Evolutionary conservation across 2,113 vertebrate genomes (phyloP), one percentile per base, ranked within the genome.

Genomic region (Indicator indicator): DNA sequence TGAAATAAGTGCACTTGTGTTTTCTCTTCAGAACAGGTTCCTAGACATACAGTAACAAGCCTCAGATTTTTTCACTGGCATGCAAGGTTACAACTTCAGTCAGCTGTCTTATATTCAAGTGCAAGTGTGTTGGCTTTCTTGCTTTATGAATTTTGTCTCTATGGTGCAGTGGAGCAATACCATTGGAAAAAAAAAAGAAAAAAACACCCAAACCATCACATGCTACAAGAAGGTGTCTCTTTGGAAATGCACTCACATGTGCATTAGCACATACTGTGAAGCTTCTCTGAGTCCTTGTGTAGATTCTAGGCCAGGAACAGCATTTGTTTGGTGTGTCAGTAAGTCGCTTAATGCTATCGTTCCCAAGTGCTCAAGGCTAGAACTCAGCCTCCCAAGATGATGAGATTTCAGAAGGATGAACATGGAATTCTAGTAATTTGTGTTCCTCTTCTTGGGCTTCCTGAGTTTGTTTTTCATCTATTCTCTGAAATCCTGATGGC

Each of bases 1-100:
- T 89, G 78, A 87, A 93, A 91, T 64, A 88, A 80, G 86, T 46
- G 42, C 42, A 10, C 10, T 70, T 71, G 17, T 46, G 27, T 59
- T 88, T 93, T 70, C 27, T 62, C 56, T 89, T 84, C 56, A 70
- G 78, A 55, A 55, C 44, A 71, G 26, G 12, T 91, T 96, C 89
- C 77, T 69, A 85, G 55, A 36, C 7, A 3, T 16, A 55, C 32
- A 38, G 42, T 30, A 89, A 83, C 56, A 77, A 89, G 72, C 50
- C 36, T 79, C 27, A 44, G 12, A 36, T 46, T 88, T 89, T 90
- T 85, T 62, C 60, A 30, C 64, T 81, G 78, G 15, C 64, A 10
- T 24, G 15, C 1, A 4, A 87, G 71, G 71, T 94, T 82, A 76
- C 38, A 60, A 68, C 19, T 91, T 89, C 74, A 28, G n/a, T 85